Percentiles rank a stretch among this genome's conserved stretches.
These are phyloP conservation scores for Popillia japonica DNA, from an alignment of 1,140 invertebrate genomes.

Conservation along the genomic window DNA sequence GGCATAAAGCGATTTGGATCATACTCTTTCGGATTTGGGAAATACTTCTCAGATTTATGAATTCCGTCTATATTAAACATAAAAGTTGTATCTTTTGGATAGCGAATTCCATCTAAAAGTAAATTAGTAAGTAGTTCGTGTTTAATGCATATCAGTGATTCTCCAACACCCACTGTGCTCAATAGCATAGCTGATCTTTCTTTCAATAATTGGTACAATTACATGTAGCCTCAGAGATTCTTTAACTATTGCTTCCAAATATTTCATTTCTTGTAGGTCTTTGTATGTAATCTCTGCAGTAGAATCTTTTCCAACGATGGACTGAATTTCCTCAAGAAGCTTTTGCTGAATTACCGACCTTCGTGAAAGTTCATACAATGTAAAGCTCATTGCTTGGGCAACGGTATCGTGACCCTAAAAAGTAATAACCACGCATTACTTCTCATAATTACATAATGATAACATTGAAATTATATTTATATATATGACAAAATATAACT, in stretches of 20 bases:
- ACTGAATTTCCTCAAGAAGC: conserved; percentile 67
- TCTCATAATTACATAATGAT: not conserved
- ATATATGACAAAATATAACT: not conserved
- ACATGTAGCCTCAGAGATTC: conserved; percentile 70
- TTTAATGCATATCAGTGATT: not conserved
- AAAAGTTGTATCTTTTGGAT: conserved; percentile 46
- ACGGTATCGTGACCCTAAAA: conserved; percentile 76
- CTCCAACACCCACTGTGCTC: conserved; percentile 40
- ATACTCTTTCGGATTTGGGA: conserved; percentile 72
- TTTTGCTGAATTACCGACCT: conserved; percentile 70
- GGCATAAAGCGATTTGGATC: conserved; percentile 66
- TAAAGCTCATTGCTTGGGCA: conserved; percentile 67
- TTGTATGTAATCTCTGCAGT: conserved; percentile 55
- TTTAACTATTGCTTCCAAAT: conserved; percentile 71
- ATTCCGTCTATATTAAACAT: conserved; percentile 60
- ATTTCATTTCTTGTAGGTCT: conserved; percentile 70
- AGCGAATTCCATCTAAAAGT: conserved; percentile 43
- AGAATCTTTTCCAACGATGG: conserved; percentile 60
- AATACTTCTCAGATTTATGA: conserved; percentile 69
- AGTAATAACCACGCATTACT: not conserved
- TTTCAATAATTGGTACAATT: conserved; percentile 71
- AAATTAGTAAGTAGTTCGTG: not conserved
- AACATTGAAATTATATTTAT: not conserved
- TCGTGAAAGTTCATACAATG: conserved; percentile 67
- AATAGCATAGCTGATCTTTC: conserved; percentile 62